phyloP scores from a whole-genome alignment of 2,888 invertebrate species.

The Eubasilissa splendida region DNA sequence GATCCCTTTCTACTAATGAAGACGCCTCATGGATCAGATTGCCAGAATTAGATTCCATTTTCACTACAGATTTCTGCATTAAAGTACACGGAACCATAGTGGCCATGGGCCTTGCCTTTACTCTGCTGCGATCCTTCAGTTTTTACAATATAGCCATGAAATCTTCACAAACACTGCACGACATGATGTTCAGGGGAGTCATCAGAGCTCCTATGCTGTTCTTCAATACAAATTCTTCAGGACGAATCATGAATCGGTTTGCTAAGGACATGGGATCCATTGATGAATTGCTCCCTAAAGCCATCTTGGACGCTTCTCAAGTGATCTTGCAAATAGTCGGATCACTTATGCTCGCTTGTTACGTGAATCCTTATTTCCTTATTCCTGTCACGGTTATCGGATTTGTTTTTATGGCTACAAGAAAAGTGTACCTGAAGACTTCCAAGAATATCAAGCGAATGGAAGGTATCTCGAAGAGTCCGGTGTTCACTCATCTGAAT shows the following conservation, averaged over 20 bases:
- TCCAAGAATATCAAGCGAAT: slow-evolving; percentile 80
- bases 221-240: slow-evolving; percentile 89
- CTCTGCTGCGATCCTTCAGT: slow-evolving; percentile 69
- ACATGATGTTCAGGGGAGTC: slow-evolving; percentile 71
- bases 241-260: slow-evolving; percentile 84
- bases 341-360: slow-evolving; percentile 75
- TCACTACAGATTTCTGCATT: slow-evolving; percentile 64
- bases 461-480: slow-evolving; percentile 82
- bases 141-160: slow-evolving; percentile 72
- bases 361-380: slow-evolving; percentile 73
- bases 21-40: neutral
- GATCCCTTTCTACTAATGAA: neutral
- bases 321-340: slow-evolving; percentile 69
- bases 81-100: slow-evolving; percentile 70
- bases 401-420: slow-evolving; percentile 73
- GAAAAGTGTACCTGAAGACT: slow-evolving; percentile 77
- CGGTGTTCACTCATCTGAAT: slow-evolving; percentile 87
- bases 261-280: slow-evolving; percentile 89
- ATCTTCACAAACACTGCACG: slow-evolving; percentile 74
- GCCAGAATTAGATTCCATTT: neutral
- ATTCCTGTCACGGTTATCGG: slow-evolving; percentile 74
- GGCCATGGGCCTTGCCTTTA: slow-evolving; percentile 66
- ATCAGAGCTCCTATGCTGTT: slow-evolving; percentile 75
- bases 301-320: slow-evolving; percentile 78
- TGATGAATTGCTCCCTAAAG: slow-evolving; percentile 83